Base-by-base conservation (phyloP, 2,113 vertebrate species). In the Ammodytes marinus region DNA sequence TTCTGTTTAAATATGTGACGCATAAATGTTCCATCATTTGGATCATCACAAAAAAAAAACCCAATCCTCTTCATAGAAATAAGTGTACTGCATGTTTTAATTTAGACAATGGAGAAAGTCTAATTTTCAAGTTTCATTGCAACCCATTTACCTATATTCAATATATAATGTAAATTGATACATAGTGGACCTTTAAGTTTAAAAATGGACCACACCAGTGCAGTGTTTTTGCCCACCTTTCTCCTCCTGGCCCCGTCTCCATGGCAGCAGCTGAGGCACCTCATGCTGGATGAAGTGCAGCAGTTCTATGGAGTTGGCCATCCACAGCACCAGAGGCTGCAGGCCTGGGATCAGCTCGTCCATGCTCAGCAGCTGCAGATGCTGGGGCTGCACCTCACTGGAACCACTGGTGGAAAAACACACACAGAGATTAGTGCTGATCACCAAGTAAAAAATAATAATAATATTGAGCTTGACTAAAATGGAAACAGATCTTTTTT, bases 281-380 rank as follows among this genome's bases (percentile, higher is more conserved):
- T 94, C 91, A 1, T 94, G 94, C 78, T 96, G 95, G 72, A 96
- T 86, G 85, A 96, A 95, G 90, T 95, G 95, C 75, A 96, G 91
- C 63, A 96, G 92, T 45, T 96, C 95, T 6, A 96, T 93, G 74
- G 95, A 89, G 92, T 96, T 96, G 74, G 95, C 91, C 95, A 96
- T 95, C 95, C 95, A 96, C 50, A 95, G 74, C 19, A 93, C 85
- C 66, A 96, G 87, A 0, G 94, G 94, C 89, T 75, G 91, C 80
- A 96, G 92, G 19, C 91, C 93, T 3, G 86, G 89, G 43, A 95
- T 85, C 85, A 96, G 93, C 65, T 93, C 84, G 6, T 85, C 71
- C 70, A 91, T 87, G 69, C 77, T 79, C 52, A 91, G 82, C 6
- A 79, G 72, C 54, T 72, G 83, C 7, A 86, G 50, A 2, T 55